Base-by-base conservation (phyloP, 2,888 invertebrate species). In the Idaea biselata region DNA sequence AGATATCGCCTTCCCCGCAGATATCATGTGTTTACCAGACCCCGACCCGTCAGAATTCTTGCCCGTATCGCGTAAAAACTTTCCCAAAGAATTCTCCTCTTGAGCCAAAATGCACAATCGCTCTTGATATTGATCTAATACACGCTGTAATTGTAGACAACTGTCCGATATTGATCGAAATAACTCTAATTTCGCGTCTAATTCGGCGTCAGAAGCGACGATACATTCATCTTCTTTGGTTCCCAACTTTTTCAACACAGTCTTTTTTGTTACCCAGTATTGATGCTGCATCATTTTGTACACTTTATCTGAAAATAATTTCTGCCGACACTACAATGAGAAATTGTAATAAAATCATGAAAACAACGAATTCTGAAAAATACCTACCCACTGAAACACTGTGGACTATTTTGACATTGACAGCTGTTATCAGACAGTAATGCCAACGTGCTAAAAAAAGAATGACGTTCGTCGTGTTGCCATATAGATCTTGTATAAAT, bases 231-330 rank as follows among this genome's bases (percentile, higher is more conserved):
- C 99, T 91, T 99, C 99, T 92, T 99, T 99, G 76, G 97, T 97
- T 44, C 99, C 99, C 60, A 99, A 93, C 91, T 98, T 99, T 79
- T 97, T 94, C 72, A 97, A 95, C 58, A 99, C 96, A 64, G 97
- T 96, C 89, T 99, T 99, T 85, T 99, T 99, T 7, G 99, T 99
- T 63, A 99, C 97, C 99, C 99, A 99, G 89, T 97, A 99, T 75
- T 98, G 98, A 88, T 99, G 97, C 86, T 98, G 97, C 95, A 99
- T 96, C 89, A 91, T 91, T 60, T 77, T 83, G 11, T 44, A 44
- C 8, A 44, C 8, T 44, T 44, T 44, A 44, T 44, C 0, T 44
- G 44, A 11, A 44, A 44, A 14, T 14, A 44, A 5, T 44, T 44
- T 44, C 11, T 14, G 14, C 44, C 44, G 44, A 44, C 44, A 44